Evolutionary conservation across 2,797 vertebrate species (phyloP).

Genomic region (Halcyon badia): DNA sequence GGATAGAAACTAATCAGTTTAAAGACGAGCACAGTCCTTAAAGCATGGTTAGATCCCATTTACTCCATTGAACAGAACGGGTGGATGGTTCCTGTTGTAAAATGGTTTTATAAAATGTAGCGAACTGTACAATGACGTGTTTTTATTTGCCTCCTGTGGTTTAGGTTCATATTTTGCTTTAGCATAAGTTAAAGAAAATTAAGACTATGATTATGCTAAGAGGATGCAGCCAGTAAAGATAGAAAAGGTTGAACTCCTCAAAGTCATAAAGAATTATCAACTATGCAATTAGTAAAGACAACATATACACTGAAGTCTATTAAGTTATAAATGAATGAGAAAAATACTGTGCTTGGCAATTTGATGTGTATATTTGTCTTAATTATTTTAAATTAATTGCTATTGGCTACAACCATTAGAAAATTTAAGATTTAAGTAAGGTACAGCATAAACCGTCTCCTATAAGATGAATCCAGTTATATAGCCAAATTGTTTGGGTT

Average conservation of each 20-base stretch:
- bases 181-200: constrained; percentile 74
- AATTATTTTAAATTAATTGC: constrained; percentile 72
- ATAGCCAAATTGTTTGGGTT: not conserved
- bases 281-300: constrained; percentile 70
- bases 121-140: constrained; percentile 56
- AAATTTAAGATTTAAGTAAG: constrained; percentile 58
- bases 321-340: constrained; percentile 75
- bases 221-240: constrained; percentile 48
- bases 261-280: constrained; percentile 72
- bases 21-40: constrained; percentile 31
- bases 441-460: constrained; percentile 10
- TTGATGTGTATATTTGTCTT: constrained; percentile 60
- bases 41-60: constrained; percentile 63
- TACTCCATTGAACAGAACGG: constrained; percentile 43
- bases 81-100: constrained; percentile 55
- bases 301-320: constrained; percentile 53
- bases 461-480: constrained; percentile 1
- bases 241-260: constrained; percentile 44
- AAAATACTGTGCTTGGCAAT: constrained; percentile 60
- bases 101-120: constrained; percentile 70
- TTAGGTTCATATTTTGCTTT: constrained; percentile 73
- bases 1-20: constrained; percentile 51
- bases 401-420: constrained; percentile 47
- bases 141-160: constrained; percentile 74
- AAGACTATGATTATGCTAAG: constrained; percentile 68